phyloP scores from a whole-genome alignment of 2,113 vertebrate genomes.

The Cyanoderma ruficeps region DNA sequence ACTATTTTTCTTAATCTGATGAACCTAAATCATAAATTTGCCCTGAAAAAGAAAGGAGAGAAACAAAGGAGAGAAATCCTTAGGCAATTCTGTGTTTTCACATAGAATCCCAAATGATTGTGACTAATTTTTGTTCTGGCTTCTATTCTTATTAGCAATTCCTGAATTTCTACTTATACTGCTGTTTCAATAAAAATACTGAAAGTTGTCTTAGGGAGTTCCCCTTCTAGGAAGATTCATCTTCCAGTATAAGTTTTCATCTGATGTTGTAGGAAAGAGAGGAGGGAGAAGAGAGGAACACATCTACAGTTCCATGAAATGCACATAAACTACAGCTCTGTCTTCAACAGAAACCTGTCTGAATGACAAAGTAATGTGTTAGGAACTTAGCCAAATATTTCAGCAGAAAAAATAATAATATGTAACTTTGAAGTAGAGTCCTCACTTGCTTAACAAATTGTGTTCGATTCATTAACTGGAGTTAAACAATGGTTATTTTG shows the following conservation, averaged over 20 bases:
- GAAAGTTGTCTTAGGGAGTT: neutral
- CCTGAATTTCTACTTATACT: neutral
- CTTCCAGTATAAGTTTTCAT: neutral
- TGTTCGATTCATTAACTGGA: neutral
- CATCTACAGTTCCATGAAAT: neutral
- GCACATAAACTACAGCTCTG: neutral
- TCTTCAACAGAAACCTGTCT: neutral
- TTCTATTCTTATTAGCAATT: neutral
- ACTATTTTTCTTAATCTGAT: neutral
- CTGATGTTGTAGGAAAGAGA: neutral
- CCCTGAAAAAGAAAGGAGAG: neutral
- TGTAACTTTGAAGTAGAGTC: neutral
- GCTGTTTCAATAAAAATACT: neutral
- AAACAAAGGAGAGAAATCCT: neutral
- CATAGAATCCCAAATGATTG: neutral
- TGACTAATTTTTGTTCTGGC: neutral
- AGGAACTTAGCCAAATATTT: neutral
- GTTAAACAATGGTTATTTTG: neutral
- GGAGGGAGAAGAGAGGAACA: neutral
- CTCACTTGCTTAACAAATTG: constrained; percentile 3
- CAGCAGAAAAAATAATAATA: neutral
- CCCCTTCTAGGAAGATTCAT: neutral
- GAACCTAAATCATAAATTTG: neutral
- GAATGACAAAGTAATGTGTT: neutral
- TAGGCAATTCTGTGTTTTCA: neutral